Conservation (phyloP, 2,888 invertebrate species). For the Clivina fossor region DNA sequence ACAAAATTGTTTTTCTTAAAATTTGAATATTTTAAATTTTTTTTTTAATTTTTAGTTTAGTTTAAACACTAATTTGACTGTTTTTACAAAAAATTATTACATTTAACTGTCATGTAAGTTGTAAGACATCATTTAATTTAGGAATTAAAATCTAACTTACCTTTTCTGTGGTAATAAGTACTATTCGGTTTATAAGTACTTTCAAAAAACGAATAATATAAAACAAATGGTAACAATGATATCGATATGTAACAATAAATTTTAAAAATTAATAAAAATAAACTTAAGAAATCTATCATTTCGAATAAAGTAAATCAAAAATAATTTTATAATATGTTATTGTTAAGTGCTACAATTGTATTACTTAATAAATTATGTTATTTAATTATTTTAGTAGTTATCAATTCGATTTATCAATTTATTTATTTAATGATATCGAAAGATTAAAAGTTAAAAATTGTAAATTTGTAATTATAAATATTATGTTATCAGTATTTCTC, state of each 20-base stretch:
- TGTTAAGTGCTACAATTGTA: not conserved
- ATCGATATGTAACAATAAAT: slow-evolving; percentile 17
- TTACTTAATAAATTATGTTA: no score
- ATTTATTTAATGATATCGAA: no score
- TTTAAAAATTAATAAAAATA: slow-evolving; percentile 10
- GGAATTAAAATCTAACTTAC: no score
- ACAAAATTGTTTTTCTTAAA: not conserved
- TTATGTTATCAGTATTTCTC: no score
- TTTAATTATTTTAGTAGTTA: no score
- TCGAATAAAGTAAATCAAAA: not conserved
- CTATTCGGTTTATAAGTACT: not conserved
- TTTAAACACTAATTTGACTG: not conserved
- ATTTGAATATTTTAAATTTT: not conserved
- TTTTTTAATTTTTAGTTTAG: not conserved
- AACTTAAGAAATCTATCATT: not conserved
- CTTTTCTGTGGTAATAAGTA: slow-evolving; percentile 16
- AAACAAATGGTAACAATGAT: slow-evolving; percentile 13
- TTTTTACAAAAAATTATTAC: not conserved
- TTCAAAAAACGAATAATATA: slow-evolving; percentile 7
- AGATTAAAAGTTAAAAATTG: no score
- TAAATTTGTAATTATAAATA: no score
- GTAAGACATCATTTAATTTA: no score
- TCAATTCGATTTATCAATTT: no score
- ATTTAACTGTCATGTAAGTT: not conserved
- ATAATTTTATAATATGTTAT: not conserved